Evolutionary conservation across 2,113 vertebrate species (phyloP), one percentile per base, ranked within the genome.

Genomic region (Litocranius walleri): DNA sequence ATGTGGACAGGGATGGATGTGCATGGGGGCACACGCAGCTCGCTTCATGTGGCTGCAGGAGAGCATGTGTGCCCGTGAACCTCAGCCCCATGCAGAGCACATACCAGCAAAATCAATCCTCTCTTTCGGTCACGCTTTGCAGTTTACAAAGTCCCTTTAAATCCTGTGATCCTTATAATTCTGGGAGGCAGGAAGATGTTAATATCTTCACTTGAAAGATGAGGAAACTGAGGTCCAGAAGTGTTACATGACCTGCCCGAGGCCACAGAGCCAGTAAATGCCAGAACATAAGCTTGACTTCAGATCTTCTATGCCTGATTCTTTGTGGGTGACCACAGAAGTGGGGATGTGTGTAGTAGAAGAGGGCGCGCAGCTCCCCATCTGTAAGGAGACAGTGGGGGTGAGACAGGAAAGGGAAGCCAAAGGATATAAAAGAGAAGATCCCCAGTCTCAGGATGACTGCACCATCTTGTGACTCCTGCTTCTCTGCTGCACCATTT

Each of bases 61-160:
- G 25, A 61, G 77, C 56, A 9, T 57, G 67, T 57, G 93, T 67
- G 57, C 21, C 6, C 61, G 10, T 78, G 77, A 82, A 80, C 61
- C 67, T 48, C 36, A 74, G 84, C 67, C 19, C 14, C 61, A 50
- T 83, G 82, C 33, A 5, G 91, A 82, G 36, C 67, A 67, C 93
- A 71, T 21, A 81, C 11, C 45, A 74, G 45, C 36, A 45, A 83
- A 96, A 92, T 74, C 45, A 93, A 81, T 87, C 88, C 52, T 97
- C 86, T 77, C 59, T 88, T 86, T 85, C 74, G 11, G 45, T 67
- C 9, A 33, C 30, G 5, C 82, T 97, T 95, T 94, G 92, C 87
- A 67, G 40, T 94, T 61, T 82, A 90, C 59, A 97, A 56, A 67
- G 89, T 97, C 96, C 40, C 9, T 95, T 92, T 54, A 54, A 78